phyloP scores from a whole-genome alignment of 2,797 vertebrate species.

The Gobionotothen gibberifrons region DNA sequence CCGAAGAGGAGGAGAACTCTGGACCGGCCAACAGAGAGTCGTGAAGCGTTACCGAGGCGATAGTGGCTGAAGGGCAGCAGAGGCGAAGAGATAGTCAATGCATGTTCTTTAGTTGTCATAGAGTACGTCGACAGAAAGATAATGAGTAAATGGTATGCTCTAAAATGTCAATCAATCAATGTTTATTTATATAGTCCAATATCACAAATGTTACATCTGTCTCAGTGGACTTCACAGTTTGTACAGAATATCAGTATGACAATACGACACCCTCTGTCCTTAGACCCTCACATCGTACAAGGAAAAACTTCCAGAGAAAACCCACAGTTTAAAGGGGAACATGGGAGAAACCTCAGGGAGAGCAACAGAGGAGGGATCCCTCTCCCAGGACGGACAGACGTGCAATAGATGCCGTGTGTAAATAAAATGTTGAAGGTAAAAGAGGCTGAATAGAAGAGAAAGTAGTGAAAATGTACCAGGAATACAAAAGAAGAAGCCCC shows the following conservation, averaged over 20 bases:
- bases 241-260: no score
- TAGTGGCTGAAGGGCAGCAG: neutral
- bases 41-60: neutral
- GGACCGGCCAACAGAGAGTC: neutral
- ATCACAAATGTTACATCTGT: no score
- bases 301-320: no score
- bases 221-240: no score
- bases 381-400: no score
- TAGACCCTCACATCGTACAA: no score
- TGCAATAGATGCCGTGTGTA: neutral
- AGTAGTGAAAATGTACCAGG: neutral
- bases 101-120: neutral
- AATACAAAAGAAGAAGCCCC: neutral
- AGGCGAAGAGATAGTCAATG: neutral
- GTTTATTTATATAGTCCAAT: no score
- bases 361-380: no score
- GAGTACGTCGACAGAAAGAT: neutral
- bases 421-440: neutral
- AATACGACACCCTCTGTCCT: no score
- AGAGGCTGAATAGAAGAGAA: neutral
- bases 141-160: neutral
- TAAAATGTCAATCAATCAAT: neutral
- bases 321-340: no score
- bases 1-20: neutral
- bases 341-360: no score